Base-by-base conservation (phyloP, 2,797 vertebrate genomes). In the Pseudotriccus pelzelni region DNA sequence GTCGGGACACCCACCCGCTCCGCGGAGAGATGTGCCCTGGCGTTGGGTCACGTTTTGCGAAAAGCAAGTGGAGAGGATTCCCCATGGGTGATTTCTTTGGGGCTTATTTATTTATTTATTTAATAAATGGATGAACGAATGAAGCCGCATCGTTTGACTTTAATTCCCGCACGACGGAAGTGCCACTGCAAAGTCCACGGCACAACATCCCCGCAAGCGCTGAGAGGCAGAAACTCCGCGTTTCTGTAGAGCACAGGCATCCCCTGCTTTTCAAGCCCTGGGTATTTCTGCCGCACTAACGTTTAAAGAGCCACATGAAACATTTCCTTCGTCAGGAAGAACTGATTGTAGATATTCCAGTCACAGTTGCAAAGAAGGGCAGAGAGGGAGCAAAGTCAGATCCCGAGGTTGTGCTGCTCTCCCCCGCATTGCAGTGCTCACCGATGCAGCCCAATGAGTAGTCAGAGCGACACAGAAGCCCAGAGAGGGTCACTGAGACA, bases 391-490 rank as follows among this genome's bases (percentile, higher is more conserved):
- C 34, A 36, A 25, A 30, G 44, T 11, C 28, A 22, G 37, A 20
- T 12, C 23, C 55, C 3, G 74, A 5, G 11, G 13, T 1, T 17
- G 46, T 2, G 22, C 14, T 24, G 1, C 55, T 43, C 27, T 14
- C 1, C 28, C 11, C 14, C 5, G 3, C 47, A 14, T 17, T 9
- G n/a, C 56, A 18, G 0, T 0, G 59, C 19, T 58, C 39, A 43
- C 50, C 21, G 16, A 4, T 2, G 5, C 15, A 86, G 81, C 30
- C 9, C 55, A 7, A 3, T 19, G 76, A 14, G 12, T 3, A 24
- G 9, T 3, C 6, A 19, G 16, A 32, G 47, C 0, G 25, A 39
- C 30, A 50, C 14, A 36, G 21, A 46, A 62, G 9, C 58, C 9
- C 70, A n/a, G 37, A n/a, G 16, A 37, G 30, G 16, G 9, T 12